Base-by-base conservation (phyloP, 1,140 invertebrate species). In the Globodera ellingtonae region DNA sequence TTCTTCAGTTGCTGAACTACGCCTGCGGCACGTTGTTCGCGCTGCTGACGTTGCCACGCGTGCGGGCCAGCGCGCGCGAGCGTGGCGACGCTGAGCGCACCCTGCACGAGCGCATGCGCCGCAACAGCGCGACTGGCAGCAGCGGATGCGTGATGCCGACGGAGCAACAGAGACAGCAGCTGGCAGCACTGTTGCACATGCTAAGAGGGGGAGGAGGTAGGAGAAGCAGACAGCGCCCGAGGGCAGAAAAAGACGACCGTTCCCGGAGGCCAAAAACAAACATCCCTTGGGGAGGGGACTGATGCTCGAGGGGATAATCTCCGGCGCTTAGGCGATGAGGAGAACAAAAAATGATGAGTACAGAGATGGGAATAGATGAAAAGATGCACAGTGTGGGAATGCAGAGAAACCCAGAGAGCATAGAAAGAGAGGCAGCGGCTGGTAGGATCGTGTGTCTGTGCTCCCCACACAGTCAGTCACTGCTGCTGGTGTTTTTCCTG, bases 171-270 rank as follows among this genome's bases (percentile, higher is more conserved):
- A 56, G 67, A 7, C 82, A 86, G 70, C 62, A 86, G 65, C 50
- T 85, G 35, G 10, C 48, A 50, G 79, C 86, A 59, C 24, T 85
- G 21, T 52, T 70, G 7, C 62, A 71, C 15, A 66, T 85, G 3
- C 73, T 85, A 0, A 66, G 71, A 13, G 81, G 84, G 84, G 84
- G 84, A 13, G 81, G 84, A 86, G 84, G 84, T 85, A 15, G 35
- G 79, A 35, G 15, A 56, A 62, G 56, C 10, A n/a, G 50, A 52
- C 66, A 21, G 66, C 66, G 35, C 67, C 3, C 10, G 35, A 70
- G 46, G 18, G 35, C 10, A 15, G 67, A 70, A 70, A 44, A 47
- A 67, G 35, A 67, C 66, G 66, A 67, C 66, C 66, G 66, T 67
- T 67, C 66, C 35, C 59, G 59, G 56, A 62, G 56, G 18, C 56